These are phyloP conservation scores for Lutjanus argentimaculatus DNA, from an alignment of 2,797 vertebrate species.

Conservation along the genomic window DNA sequence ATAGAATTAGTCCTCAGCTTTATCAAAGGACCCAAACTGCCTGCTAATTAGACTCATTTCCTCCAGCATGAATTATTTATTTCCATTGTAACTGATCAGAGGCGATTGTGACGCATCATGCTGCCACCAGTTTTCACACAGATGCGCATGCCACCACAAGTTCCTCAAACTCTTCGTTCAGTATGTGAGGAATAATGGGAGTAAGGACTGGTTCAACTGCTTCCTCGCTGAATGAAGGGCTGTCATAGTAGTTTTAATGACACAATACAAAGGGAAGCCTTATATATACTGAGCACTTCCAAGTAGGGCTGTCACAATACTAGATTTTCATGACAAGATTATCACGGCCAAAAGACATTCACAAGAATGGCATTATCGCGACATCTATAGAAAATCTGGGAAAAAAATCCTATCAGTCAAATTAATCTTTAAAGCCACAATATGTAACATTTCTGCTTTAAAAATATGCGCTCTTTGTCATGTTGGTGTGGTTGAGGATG, in stretches of 20 bases:
- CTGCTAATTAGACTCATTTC: slow-evolving; percentile 99
- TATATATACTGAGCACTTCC: not conserved
- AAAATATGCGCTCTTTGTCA: too few relatives aligned
- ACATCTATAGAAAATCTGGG: too few relatives aligned
- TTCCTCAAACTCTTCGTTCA: slow-evolving; percentile 81
- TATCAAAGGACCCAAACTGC: slow-evolving; percentile 99
- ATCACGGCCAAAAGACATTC: too few relatives aligned
- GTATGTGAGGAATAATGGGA: slow-evolving; percentile 72
- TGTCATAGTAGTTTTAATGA: slow-evolving; percentile 28
- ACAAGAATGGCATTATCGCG: too few relatives aligned
- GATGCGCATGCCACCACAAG: slow-evolving; percentile 89
- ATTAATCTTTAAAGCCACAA: too few relatives aligned
- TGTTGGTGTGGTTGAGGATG: too few relatives aligned
- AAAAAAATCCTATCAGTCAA: too few relatives aligned
- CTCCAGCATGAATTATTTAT: slow-evolving; percentile 99
- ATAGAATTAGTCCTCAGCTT: slow-evolving; percentile 95
- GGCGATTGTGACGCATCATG: slow-evolving; percentile 95
- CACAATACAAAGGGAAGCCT: not conserved
- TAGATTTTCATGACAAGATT: too few relatives aligned
- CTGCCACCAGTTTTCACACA: slow-evolving; percentile 93
- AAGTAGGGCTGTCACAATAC: too few relatives aligned
- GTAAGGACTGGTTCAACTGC: slow-evolving; percentile 24
- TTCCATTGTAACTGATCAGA: slow-evolving; percentile 97
- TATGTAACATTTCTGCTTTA: too few relatives aligned
- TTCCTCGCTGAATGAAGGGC: not conserved